Evolutionary conservation across 2,797 vertebrate species (phyloP), one percentile per base, ranked within the genome.

Genomic region (Propithecus deckenii): DNA sequence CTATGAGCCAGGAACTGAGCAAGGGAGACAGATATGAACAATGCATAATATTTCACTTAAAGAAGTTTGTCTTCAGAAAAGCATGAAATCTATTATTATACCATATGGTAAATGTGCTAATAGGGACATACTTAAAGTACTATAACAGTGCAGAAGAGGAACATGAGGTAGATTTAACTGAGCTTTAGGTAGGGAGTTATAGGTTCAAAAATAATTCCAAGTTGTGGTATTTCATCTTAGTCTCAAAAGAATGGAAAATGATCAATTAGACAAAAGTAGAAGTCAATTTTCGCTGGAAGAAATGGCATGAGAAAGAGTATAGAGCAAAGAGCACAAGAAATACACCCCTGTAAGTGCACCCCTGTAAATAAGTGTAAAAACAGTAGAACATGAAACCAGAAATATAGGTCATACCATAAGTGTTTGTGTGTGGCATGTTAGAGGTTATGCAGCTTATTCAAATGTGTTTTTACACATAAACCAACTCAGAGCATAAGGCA

Each of bases 51-150:
- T 57, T 30, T 61, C 79, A 88, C 18, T 74, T 57, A 61, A 83
- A 38, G 30, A 72, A 75, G 12, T 83, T 86, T 85, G 15, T 79
- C 75, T 91, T 52, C 25, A 83, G 87, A 93, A 25, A 85, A 88
- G 17, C 14, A 35, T 18, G 22, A 20, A 35, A 6, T 25, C 5
- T 76, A 38, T 61, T 87, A 18, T 6, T 30, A 28, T 35, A 74
- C 8, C 11, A 0, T 13, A 5, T 3, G 32, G n/a, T 20, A 25
- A 86, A 85, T 25, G 8, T 57, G 20, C 23, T 67, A 61, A 15
- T 28, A 63, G 43, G 10, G 65, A 57, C 15, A 25, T 9, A 78
- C 0, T 7, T 9, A 17, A 41, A 11, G 28, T 72, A 48, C 71
- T 50, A 25, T 7, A 69, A 14, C 7, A 43, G 25, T 15, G 30